Conservation (phyloP, 1,140 invertebrate genomes). For the Drosophila kanapiae region DNA sequence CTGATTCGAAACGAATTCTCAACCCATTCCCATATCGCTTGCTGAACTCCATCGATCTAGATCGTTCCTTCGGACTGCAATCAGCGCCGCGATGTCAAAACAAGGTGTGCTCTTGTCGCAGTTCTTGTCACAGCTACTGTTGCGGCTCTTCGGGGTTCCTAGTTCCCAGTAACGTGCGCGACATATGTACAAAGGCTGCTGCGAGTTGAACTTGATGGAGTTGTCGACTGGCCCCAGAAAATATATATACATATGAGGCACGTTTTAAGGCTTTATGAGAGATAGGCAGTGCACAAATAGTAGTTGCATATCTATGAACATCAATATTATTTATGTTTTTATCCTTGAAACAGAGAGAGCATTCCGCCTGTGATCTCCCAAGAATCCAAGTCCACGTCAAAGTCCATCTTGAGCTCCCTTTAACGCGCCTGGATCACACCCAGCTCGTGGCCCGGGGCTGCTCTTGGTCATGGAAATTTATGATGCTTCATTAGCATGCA, state of each 20-base stretch:
- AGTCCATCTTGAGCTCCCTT: conserved; percentile 61
- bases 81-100: conserved; percentile 42
- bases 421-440: conserved; percentile 20
- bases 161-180: background rate
- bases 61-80: conserved; percentile 12
- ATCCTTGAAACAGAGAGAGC: background rate
- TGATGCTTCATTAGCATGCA: conserved; percentile 77
- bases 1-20: conserved; percentile 36
- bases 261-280: no score
- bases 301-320: background rate
- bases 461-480: conserved; percentile 54
- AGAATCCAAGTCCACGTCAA: background rate
- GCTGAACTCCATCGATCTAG: conserved; percentile 26
- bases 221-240: no score
- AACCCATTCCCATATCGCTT: conserved; percentile 23
- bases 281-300: background rate
- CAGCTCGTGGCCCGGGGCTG: conserved; percentile 37
- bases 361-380: background rate
- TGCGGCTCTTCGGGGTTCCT: conserved; percentile 8
- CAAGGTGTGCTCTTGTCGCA: conserved; percentile 38
- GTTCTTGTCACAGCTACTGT: conserved; percentile 53
- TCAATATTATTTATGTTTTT: no score
- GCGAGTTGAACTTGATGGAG: background rate
- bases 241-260: background rate
- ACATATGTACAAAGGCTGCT: conserved; percentile 4